A percentile compares a stretch with the other conserved stretches of the same genome.
These are phyloP conservation scores for Macrophya annulata DNA, from an alignment of 2,888 invertebrate genomes.

Conservation along the genomic window DNA sequence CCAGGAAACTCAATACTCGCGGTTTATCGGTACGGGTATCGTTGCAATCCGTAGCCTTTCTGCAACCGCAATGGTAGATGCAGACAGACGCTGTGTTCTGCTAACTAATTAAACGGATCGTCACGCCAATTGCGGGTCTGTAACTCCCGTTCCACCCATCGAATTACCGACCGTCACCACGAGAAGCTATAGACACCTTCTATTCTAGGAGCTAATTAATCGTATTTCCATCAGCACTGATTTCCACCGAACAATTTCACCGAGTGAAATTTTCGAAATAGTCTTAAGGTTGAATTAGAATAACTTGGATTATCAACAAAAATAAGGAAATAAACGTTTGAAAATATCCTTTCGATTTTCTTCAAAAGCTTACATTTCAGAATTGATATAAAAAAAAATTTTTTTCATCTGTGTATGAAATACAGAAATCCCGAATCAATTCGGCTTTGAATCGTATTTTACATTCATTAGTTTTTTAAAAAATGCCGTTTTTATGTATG, in stretches of 20 bases:
- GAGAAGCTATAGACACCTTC: constrained; percentile 32
- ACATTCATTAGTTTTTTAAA: not conserved
- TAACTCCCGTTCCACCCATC: constrained; percentile 15
- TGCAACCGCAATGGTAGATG: not conserved
- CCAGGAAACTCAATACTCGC: not conserved
- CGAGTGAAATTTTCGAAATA: not conserved
- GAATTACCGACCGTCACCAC: constrained; percentile 31
- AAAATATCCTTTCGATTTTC: too few relatives aligned
- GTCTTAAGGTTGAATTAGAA: not conserved
- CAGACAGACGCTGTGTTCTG: constrained; percentile 24
- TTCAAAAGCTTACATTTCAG: not conserved
- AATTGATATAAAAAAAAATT: not conserved
- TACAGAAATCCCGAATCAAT: not conserved
- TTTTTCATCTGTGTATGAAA: not conserved
- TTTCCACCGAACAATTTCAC: not conserved
- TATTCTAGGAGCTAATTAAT: constrained; percentile 41
- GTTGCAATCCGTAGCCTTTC: not conserved
- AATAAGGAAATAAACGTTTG: not conserved
- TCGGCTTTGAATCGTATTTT: not conserved
- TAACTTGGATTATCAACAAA: not conserved
- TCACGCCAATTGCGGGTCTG: constrained; percentile 47
- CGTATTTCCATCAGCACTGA: constrained; percentile 36
- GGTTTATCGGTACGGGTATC: constrained; percentile 14
- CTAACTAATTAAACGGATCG: constrained; percentile 52
- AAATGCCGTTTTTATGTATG: not conserved